Conservation (phyloP, 2,888 invertebrate species). For the Cremastobaeus sp. region DNA sequence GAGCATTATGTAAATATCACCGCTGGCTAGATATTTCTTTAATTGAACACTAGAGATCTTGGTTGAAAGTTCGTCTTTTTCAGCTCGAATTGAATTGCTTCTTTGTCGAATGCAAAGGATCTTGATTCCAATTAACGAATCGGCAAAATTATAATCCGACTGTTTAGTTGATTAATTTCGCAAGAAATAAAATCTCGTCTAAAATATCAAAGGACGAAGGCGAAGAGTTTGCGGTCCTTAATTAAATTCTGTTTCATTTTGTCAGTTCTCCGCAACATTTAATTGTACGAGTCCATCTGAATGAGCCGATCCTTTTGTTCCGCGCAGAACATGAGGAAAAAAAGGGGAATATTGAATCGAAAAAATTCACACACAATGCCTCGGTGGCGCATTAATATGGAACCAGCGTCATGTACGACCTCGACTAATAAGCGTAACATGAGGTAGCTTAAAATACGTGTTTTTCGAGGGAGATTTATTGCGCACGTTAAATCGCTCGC, state of each 20-base stretch:
- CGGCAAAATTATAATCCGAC: too few relatives aligned
- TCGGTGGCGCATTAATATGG: constrained; percentile 28
- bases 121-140: too few relatives aligned
- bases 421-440: constrained; percentile 52
- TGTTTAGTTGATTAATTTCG: not conserved
- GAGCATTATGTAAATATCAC: too few relatives aligned
- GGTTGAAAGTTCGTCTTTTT: too few relatives aligned
- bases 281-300: constrained; percentile 13
- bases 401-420: constrained; percentile 20
- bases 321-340: constrained; percentile 3
- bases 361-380: constrained; percentile 10
- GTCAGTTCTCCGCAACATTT: not conserved
- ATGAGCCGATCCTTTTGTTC: constrained; percentile 23
- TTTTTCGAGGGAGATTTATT: constrained; percentile 52
- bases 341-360: constrained; percentile 7
- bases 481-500: constrained; percentile 44
- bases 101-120: too few relatives aligned
- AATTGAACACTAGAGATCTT: too few relatives aligned
- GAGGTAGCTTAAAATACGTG: constrained; percentile 55
- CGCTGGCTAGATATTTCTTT: too few relatives aligned
- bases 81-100: too few relatives aligned
- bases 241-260: constrained; percentile 12
- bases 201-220: not conserved
- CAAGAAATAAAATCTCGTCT: not conserved
- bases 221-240: constrained; percentile 1